Evolutionary conservation across 2,113 vertebrate genomes (phyloP).

Genomic region (Eptatretus burgeri): DNA sequence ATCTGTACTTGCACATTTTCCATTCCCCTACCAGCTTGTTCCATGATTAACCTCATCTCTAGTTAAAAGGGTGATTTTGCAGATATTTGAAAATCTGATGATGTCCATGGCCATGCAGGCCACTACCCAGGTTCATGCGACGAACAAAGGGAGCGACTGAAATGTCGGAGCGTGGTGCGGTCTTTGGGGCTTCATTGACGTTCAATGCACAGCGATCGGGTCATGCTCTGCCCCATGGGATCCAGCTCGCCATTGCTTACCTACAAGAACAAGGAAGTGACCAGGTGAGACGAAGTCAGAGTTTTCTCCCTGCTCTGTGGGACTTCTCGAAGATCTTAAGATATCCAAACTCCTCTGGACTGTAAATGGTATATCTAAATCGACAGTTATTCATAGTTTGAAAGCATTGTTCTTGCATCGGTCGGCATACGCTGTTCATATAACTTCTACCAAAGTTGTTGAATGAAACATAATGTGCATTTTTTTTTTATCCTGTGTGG

Average conservation of each 20-base stretch:
- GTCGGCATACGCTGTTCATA: too few relatives aligned
- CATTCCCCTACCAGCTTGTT: too few relatives aligned
- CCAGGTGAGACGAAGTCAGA: conserved; percentile 21
- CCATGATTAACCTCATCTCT: too few relatives aligned
- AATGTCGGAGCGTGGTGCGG: conserved; percentile 24
- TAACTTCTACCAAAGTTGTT: too few relatives aligned
- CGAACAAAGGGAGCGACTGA: conserved; percentile 30
- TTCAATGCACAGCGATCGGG: conserved; percentile 32
- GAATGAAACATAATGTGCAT: too few relatives aligned
- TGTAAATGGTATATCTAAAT: neutral
- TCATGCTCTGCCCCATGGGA: conserved; percentile 42
- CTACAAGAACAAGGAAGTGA: conserved; percentile 31
- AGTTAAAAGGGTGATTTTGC: too few relatives aligned
- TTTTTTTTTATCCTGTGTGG: too few relatives aligned
- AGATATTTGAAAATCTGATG: too few relatives aligned
- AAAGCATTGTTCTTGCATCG: neutral
- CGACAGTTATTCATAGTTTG: neutral
- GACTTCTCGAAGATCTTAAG: neutral
- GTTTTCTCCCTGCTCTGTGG: neutral
- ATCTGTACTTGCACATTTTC: too few relatives aligned
- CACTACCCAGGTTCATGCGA: conserved; percentile 50
- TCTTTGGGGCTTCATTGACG: conserved; percentile 35
- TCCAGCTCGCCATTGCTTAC: conserved; percentile 50
- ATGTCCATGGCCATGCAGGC: conserved; percentile 16
- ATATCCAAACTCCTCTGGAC: neutral